Conservation (phyloP, 2,797 vertebrate species). For the Lerista edwardsae region DNA sequence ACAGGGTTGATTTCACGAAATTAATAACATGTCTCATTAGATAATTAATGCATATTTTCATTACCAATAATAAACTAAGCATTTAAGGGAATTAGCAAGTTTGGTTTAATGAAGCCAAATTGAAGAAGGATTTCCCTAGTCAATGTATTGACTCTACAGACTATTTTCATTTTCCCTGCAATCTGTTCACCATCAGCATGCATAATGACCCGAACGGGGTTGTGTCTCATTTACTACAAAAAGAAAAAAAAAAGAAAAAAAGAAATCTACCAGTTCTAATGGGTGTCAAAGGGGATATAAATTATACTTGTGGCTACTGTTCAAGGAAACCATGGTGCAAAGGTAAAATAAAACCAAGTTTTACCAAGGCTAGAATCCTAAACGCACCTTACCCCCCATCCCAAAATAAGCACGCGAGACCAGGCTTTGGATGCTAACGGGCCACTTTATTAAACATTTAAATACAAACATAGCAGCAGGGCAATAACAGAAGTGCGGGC, state of each 20-base stretch:
- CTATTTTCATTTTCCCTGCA: slow-evolving; percentile 26
- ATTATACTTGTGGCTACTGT: background rate
- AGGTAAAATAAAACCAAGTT: background rate
- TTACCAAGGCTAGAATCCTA: background rate
- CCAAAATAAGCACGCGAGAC: too few species aligned
- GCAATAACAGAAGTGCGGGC: too few species aligned
- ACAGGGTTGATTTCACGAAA: slow-evolving; percentile 46
- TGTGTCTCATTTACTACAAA: background rate
- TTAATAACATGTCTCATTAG: slow-evolving; percentile 34
- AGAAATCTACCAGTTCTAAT: background rate
- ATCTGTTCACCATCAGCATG: slow-evolving; percentile 7
- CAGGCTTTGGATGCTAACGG: too few species aligned
- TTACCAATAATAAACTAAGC: slow-evolving; percentile 41
- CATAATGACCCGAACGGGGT: background rate
- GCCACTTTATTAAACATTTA: too few species aligned
- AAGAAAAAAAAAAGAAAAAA: background rate
- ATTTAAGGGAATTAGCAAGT: slow-evolving; percentile 49
- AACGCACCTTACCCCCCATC: background rate
- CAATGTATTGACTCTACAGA: slow-evolving; percentile 37
- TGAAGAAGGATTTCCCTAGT: slow-evolving; percentile 51
- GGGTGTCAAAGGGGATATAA: background rate
- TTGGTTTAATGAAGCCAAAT: slow-evolving; percentile 51
- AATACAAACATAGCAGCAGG: too few species aligned
- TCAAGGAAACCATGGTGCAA: background rate
- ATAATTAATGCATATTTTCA: slow-evolving; percentile 51